Evolutionary conservation across 1,140 invertebrate species (phyloP).

Genomic region (Brachionus sp.): DNA sequence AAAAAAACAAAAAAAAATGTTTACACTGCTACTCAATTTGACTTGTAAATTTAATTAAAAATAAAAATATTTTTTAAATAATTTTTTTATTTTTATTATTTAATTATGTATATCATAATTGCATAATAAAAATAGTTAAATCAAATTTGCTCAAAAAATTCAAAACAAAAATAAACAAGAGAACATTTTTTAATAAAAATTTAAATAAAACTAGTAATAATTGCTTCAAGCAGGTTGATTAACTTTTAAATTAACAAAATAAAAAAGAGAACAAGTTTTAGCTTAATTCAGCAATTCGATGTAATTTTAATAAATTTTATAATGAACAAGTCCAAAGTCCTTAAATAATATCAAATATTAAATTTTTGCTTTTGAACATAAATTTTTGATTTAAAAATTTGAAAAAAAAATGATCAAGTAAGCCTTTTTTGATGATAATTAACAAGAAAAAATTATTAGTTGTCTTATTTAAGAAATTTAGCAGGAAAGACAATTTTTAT

Average conservation of each 20-base stretch:
- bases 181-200: too few species aligned
- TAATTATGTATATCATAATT: background rate
- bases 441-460: too few species aligned
- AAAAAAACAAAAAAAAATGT: background rate
- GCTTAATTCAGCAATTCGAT: conserved; percentile 13
- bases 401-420: conserved; percentile 31
- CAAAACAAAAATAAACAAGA: background rate
- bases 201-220: too few species aligned
- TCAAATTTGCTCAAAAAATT: background rate
- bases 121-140: background rate
- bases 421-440: background rate
- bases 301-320: background rate
- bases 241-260: too few species aligned
- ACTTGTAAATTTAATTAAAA: too few species aligned
- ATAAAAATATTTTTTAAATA: too few species aligned
- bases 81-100: too few species aligned
- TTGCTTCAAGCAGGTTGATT: too few species aligned
- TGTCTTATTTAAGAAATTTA: conserved; percentile 59
- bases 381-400: background rate
- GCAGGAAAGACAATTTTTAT: conserved; percentile 87
- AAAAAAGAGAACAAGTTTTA: conserved; percentile 5
- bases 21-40: background rate
- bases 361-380: background rate
- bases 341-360: background rate
- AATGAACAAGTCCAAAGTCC: conserved; percentile 3